Evolutionary conservation across 2,888 invertebrate species (phyloP).

Genomic region (Perizoma affinitatum): DNA sequence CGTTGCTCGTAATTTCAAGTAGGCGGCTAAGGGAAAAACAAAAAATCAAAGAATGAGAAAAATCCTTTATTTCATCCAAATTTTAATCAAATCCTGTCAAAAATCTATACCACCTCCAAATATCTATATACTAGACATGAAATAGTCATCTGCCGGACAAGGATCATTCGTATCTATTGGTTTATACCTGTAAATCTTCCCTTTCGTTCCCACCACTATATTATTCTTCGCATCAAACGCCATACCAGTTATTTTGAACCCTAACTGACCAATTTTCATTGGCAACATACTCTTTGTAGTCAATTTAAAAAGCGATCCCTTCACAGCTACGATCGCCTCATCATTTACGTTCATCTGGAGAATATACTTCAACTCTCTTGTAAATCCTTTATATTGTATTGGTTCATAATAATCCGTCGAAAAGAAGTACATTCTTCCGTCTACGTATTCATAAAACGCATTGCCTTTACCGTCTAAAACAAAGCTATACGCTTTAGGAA

Average conservation of each 20-base stretch:
- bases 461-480: constrained; percentile 69
- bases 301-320: constrained; percentile 67
- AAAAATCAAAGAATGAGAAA: neutral
- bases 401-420: constrained; percentile 70
- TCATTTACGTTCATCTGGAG: constrained; percentile 67
- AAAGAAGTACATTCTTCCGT: constrained; percentile 73
- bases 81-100: neutral
- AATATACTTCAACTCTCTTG: constrained; percentile 72
- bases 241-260: constrained; percentile 74
- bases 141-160: constrained; percentile 74
- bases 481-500: constrained; percentile 74
- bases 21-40: neutral
- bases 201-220: constrained; percentile 74
- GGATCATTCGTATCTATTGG: constrained; percentile 68
- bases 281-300: constrained; percentile 67
- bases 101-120: neutral
- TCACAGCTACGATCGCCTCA: constrained; percentile 72
- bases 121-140: constrained; percentile 68
- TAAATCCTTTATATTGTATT: constrained; percentile 75
- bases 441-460: constrained; percentile 71
- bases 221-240: constrained; percentile 71
- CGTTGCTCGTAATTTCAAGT: too few species aligned
- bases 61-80: neutral
- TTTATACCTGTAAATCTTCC: constrained; percentile 75
- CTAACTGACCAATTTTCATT: constrained; percentile 67